Evolutionary conservation across 1,140 invertebrate species (phyloP).

Genomic region (Drosophila pseudoobscura): DNA sequence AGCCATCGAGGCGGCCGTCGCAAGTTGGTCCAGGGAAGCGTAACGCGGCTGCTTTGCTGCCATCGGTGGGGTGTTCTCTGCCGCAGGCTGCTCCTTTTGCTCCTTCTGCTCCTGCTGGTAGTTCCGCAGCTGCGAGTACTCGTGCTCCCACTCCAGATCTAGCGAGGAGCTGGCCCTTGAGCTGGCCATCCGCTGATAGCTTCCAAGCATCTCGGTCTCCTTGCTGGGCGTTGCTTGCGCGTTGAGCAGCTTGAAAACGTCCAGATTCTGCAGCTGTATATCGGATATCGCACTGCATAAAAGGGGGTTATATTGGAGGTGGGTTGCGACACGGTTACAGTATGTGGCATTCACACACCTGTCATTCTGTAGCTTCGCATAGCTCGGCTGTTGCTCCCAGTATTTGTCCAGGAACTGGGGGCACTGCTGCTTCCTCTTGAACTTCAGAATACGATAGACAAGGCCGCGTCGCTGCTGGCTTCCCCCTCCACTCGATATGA

Average conservation of each 20-base stretch:
- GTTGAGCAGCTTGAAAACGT: slow-evolving; percentile 68
- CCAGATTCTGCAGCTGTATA: slow-evolving; percentile 75
- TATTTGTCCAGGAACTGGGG: slow-evolving; percentile 70
- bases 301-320: too few relatives aligned
- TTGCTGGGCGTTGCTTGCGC: slow-evolving; percentile 46
- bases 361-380: slow-evolving; percentile 67
- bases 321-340: background rate
- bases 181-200: slow-evolving; percentile 46
- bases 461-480: slow-evolving; percentile 56
- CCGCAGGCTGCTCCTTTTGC: slow-evolving; percentile 2
- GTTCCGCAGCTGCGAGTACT: slow-evolving; percentile 67
- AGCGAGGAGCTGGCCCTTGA: slow-evolving; percentile 77
- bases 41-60: slow-evolving; percentile 30
- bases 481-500: slow-evolving; percentile 52
- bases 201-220: slow-evolving; percentile 63
- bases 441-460: slow-evolving; percentile 74
- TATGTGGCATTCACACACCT: slow-evolving; percentile 38
- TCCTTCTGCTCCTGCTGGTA: slow-evolving; percentile 53
- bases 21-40: slow-evolving; percentile 58
- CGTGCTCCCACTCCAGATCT: slow-evolving; percentile 82
- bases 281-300: slow-evolving; percentile 41
- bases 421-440: slow-evolving; percentile 65
- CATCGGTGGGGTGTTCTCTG: slow-evolving; percentile 25
- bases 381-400: slow-evolving; percentile 71
- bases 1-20: slow-evolving; percentile 38